These are phyloP conservation scores for Gadus chalcogrammus DNA, from an alignment of 2,113 vertebrate genomes.

Conservation along the genomic window DNA sequence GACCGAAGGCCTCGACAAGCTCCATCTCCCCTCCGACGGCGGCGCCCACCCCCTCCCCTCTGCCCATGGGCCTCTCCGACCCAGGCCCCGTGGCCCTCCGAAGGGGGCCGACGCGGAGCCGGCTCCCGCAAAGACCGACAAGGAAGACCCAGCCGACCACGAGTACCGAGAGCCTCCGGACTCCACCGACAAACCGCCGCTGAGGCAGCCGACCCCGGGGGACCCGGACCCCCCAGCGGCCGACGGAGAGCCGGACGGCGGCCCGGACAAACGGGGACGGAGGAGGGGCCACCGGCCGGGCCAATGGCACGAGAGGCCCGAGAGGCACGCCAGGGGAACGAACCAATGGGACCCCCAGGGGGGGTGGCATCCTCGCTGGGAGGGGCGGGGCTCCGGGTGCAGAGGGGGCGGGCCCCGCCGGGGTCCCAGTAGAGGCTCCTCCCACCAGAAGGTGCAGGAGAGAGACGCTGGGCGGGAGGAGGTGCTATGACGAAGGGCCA, in stretches of 20 bases:
- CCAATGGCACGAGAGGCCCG: conserved; percentile 41
- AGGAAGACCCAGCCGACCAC: not conserved
- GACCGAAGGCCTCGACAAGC: conserved; percentile 49
- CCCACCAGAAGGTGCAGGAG: conserved; percentile 54
- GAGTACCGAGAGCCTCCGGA: not conserved
- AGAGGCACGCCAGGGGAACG: conserved; percentile 29
- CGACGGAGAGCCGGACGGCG: not conserved
- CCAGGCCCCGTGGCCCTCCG: conserved; percentile 22
- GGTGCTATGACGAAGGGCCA: conserved; percentile 69
- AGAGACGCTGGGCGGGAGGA: conserved; percentile 52
- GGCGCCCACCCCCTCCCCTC: not conserved
- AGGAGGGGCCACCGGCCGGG: conserved; percentile 42
- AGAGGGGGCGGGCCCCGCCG: conserved; percentile 44
- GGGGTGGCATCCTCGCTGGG: conserved; percentile 41
- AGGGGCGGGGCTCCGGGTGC: conserved; percentile 37
- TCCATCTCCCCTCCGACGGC: conserved; percentile 49
- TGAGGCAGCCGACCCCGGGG: not conserved
- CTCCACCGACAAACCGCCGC: conserved; percentile 12
- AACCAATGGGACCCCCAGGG: conserved; percentile 31
- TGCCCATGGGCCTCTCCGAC: conserved; percentile 7
- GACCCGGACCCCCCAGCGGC: not conserved
- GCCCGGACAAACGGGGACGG: conserved; percentile 38
- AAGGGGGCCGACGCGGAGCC: conserved; percentile 14
- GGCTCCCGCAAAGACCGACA: not conserved
- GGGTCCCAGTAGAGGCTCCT: conserved; percentile 43